Base-by-base conservation (phyloP, 2,113 vertebrate species). In the Myotis brandtii region DNA sequence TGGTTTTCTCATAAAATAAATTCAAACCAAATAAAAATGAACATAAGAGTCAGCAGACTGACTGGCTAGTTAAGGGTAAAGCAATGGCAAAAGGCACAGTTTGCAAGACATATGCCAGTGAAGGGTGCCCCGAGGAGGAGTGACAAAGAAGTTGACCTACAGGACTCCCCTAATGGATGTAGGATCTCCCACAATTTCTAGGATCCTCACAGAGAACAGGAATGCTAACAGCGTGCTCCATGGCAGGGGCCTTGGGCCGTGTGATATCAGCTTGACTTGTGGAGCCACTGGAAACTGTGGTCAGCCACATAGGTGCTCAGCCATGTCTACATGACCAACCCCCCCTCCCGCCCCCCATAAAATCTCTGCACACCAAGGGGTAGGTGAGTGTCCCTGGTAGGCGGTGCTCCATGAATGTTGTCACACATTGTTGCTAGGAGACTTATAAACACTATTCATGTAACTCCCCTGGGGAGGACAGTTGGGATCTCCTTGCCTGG, bases 81-180 rank as follows among this genome's bases (percentile, higher is more conserved):
- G 25, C 1, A 3, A 10, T 1, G 2, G 30, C 14, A 1, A 21
- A 54, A 21, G 14, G 32, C 56, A 6, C 1, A 21, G 32, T 3
- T 20, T 8, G 1, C 3, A 16, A 23, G 37, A 18, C 40, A 2
- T 0, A 0, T 3, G 6, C 43, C 37, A 16, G 10, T 1, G 4
- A 75, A 30, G 6, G 9, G 0, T 30, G 9, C 13, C 27, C 2
- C 1, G 0, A 32, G 48, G 54, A 72, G 13, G 27, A 54, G 8
- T 4, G 27, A 13, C 6, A 6, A 18, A 21, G 25, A 18, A 10
- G 1, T 3, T 1, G 30, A 3, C 23, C 84, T 14, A 20, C 4
- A 16, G 14, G 48, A n/a, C 8, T 4, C 37, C 2, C 5, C 6
- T 40, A 14, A 6, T 27, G 16, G 67, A 1, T 1, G 10, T 0